These are phyloP conservation scores for Allobates femoralis DNA, from an alignment of 2,797 vertebrate species.

Conservation along the genomic window DNA sequence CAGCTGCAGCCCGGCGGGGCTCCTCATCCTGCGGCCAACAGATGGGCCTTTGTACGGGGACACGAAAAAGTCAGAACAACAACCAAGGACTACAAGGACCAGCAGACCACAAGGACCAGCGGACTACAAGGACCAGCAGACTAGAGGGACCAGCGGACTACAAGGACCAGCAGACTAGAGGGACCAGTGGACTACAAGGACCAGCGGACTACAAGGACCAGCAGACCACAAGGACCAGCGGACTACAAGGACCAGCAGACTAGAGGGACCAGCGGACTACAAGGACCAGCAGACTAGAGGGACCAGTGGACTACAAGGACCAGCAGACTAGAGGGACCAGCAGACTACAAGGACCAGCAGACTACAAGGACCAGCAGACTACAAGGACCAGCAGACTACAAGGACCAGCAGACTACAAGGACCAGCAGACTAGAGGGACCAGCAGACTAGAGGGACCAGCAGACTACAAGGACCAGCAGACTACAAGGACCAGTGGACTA, in stretches of 20 bases:
- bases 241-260: not conserved
- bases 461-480: not conserved
- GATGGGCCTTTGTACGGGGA: constrained; percentile 45
- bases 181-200: no score
- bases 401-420: not conserved
- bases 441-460: no score
- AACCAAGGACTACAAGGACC: not conserved
- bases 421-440: not conserved
- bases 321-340: not conserved
- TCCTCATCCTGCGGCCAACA: constrained; percentile 25
- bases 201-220: not conserved
- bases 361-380: no score
- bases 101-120: not conserved
- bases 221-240: no score
- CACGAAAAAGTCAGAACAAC: not conserved
- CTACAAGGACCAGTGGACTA: not conserved
- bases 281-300: not conserved
- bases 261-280: not conserved
- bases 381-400: not conserved
- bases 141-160: not conserved
- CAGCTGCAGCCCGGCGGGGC: constrained; percentile 48
- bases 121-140: not conserved
- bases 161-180: not conserved
- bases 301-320: not conserved
- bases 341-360: not conserved